Percentiles rank a stretch among this genome's conserved stretches.
These are phyloP conservation scores for Lutjanus campechanus DNA, from an alignment of 2,797 vertebrate genomes.

Conservation along the genomic window DNA sequence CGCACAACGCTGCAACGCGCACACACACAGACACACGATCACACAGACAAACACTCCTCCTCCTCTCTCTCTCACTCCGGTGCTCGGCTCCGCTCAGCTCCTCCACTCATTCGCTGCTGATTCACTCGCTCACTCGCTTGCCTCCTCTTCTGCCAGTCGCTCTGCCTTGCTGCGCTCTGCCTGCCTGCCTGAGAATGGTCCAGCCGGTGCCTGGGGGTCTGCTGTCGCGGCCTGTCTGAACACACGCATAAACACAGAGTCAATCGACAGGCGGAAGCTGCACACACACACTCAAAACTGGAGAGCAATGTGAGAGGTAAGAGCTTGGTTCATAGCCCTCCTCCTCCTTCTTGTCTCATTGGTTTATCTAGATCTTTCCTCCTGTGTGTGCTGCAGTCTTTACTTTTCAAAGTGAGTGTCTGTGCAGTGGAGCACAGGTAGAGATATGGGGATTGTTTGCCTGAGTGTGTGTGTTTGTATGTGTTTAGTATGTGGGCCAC, in stretches of 20 bases:
- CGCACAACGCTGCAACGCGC: slow-evolving; percentile 76
- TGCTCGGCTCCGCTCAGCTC: slow-evolving; percentile 78
- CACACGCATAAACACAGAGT: slow-evolving; percentile 79
- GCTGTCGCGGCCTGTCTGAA: slow-evolving; percentile 88
- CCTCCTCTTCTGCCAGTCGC: slow-evolving; percentile 76
- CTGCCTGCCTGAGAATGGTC: slow-evolving; percentile 86
- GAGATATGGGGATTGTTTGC: slow-evolving; percentile 69
- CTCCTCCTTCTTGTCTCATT: slow-evolving; percentile 57
- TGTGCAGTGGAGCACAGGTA: slow-evolving; percentile 55
- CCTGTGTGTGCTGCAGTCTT: slow-evolving; percentile 73
- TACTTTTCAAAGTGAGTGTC: slow-evolving; percentile 77
- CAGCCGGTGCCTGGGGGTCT: slow-evolving; percentile 89
- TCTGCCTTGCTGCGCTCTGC: slow-evolving; percentile 80
- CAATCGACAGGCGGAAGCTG: slow-evolving; percentile 73
- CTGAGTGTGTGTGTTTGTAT: slow-evolving; percentile 39
- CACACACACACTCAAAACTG: slow-evolving; percentile 69
- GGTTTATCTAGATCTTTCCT: slow-evolving; percentile 78
- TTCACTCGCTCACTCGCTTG: slow-evolving; percentile 79
- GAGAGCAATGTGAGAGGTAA: slow-evolving; percentile 89
- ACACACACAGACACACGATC: slow-evolving; percentile 47
- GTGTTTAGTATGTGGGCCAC: slow-evolving; percentile 54
- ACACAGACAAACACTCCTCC: slow-evolving; percentile 70
- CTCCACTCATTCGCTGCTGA: slow-evolving; percentile 81
- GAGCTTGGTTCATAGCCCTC: slow-evolving; percentile 76
- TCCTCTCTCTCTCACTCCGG: slow-evolving; percentile 71